phyloP scores from a whole-genome alignment of 2,113 vertebrate species.

The Conger conger region DNA sequence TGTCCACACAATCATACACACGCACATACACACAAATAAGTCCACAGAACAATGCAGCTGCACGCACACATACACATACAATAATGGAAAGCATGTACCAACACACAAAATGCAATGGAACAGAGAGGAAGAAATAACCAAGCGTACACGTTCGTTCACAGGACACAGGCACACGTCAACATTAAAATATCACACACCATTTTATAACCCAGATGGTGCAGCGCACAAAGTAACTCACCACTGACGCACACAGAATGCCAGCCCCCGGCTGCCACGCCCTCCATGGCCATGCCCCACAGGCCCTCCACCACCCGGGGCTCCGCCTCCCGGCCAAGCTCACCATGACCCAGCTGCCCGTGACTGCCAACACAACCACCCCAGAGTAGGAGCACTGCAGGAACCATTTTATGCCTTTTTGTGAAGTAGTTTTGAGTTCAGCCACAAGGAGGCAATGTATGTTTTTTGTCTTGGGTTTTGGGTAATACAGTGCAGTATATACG shows the following conservation, averaged over 20 bases:
- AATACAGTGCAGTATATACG: neutral
- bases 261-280: conserved; percentile 75
- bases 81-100: neutral
- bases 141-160: too few species aligned
- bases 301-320: conserved; percentile 82
- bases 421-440: too few species aligned
- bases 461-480: neutral
- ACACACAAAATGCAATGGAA: too few species aligned
- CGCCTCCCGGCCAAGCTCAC: conserved; percentile 68
- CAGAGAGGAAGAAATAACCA: too few species aligned
- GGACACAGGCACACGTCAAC: neutral
- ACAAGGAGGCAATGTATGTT: neutral
- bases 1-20: conserved; percentile 46
- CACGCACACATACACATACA: neutral
- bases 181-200: neutral
- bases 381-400: neutral
- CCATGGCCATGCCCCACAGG: conserved; percentile 77
- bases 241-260: conserved; percentile 87
- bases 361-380: conserved; percentile 58
- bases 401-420: conserved; percentile 2
- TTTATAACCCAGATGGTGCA: neutral
- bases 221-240: conserved; percentile 65
- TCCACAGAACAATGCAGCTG: neutral
- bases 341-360: conserved; percentile 91
- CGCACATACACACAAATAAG: neutral